These are phyloP conservation scores for Erpobdella octoculata DNA, from an alignment of 2,888 invertebrate genomes.

Conservation along the genomic window DNA sequence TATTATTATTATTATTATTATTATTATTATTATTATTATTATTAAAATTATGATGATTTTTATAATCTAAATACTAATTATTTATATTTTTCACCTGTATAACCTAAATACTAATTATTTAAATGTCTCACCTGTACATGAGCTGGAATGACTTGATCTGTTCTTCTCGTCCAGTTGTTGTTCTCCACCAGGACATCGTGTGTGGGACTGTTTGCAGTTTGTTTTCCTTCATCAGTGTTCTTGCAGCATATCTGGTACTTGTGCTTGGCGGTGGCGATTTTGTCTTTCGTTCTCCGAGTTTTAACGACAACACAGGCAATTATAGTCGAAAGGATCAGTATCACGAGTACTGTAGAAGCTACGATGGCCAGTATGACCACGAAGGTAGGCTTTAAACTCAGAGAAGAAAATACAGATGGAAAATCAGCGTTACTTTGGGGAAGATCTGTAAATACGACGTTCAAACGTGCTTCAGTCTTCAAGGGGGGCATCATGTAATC, in stretches of 20 bases:
- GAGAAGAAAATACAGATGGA: background rate
- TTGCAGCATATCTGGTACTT: conserved; percentile 10
- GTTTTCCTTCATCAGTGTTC: no score
- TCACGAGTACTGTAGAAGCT: background rate
- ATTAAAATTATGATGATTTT: background rate
- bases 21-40: background rate
- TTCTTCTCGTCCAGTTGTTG: no score
- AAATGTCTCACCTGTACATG: no score
- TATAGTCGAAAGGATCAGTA: background rate
- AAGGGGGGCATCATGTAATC: background rate
- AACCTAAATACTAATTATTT: no score
- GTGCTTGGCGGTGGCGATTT: background rate
- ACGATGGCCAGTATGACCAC: background rate
- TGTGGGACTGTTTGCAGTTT: no score
- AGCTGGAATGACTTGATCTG: no score
- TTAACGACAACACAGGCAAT: background rate
- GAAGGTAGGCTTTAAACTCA: background rate
- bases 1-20: background rate
- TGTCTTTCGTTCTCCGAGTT: background rate
- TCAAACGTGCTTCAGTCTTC: background rate
- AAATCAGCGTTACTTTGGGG: background rate
- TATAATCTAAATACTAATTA: background rate
- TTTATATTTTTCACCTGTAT: background rate
- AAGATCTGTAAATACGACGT: background rate
- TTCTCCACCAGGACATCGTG: no score